Conservation (phyloP, 2,888 invertebrate genomes). For the Lissocephala sabroskyi region DNA sequence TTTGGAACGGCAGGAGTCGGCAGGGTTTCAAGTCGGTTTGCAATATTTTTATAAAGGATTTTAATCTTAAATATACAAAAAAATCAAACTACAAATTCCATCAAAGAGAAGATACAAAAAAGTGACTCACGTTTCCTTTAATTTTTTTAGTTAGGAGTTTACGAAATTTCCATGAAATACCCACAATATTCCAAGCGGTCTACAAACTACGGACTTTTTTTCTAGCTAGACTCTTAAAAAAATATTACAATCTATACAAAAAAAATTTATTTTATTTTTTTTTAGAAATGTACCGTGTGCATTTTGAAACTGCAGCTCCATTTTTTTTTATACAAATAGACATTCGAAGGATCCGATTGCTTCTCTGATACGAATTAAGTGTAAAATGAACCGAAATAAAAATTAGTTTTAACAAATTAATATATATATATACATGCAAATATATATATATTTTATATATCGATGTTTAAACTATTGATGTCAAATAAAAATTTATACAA, state of each 20-base stretch:
- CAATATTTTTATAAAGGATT: constrained; percentile 53
- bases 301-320: no score
- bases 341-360: constrained; percentile 18
- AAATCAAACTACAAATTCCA: constrained; percentile 39
- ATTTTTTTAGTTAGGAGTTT: constrained; percentile 2
- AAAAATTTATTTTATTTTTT: no score
- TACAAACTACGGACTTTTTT: no score
- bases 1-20: no score
- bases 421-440: constrained; percentile 18
- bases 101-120: constrained; percentile 15
- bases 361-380: constrained; percentile 33
- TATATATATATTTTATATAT: constrained; percentile 27
- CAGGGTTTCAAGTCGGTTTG: constrained; percentile 10
- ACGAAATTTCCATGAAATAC: no score
- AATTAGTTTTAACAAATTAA: constrained; percentile 13
- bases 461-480: constrained; percentile 52
- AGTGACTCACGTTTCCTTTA: no score
- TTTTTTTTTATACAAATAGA: background rate
- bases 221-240: no score
- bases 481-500: constrained; percentile 61
- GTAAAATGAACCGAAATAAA: constrained; percentile 46
- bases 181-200: constrained; percentile 8
- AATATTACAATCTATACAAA: no score
- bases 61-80: constrained; percentile 36
- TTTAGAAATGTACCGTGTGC: constrained; percentile 28